Evolutionary conservation across 2,888 invertebrate species (phyloP).

Genomic region (Cryptosula pallasiana): DNA sequence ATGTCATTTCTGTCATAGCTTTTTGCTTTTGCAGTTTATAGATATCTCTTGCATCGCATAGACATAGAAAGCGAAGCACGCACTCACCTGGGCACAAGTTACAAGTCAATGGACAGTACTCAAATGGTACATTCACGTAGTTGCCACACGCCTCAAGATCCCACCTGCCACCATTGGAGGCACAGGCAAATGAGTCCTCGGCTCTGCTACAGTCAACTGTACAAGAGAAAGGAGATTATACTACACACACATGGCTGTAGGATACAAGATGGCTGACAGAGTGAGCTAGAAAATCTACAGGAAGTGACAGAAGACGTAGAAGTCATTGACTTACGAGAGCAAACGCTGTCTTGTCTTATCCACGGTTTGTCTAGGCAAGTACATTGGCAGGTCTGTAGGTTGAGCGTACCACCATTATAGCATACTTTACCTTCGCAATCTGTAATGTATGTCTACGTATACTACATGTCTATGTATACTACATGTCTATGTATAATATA

Average conservation of each 20-base stretch:
- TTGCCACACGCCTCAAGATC: neutral
- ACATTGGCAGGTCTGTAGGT: constrained; percentile 27
- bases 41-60: too few species aligned
- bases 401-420: constrained; percentile 28
- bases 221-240: too few species aligned
- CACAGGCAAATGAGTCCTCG: constrained; percentile 13
- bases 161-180: constrained; percentile 22
- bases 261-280: too few species aligned
- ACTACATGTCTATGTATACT: too few species aligned
- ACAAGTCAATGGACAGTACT: constrained; percentile 21
- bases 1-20: too few species aligned
- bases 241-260: too few species aligned
- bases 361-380: constrained; percentile 26
- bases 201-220: constrained; percentile 22
- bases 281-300: too few species aligned
- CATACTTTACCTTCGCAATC: constrained; percentile 29
- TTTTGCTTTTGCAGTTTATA: too few species aligned
- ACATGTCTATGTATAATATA: too few species aligned
- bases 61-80: too few species aligned
- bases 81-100: constrained; percentile 16
- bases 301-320: too few species aligned
- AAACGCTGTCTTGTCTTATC: constrained; percentile 26
- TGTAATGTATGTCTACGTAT: too few species aligned
- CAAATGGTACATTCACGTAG: constrained; percentile 15
- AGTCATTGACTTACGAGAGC: constrained; percentile 28